Conservation (phyloP, 2,113 vertebrate species). For the Uropsilus gracilis region DNA sequence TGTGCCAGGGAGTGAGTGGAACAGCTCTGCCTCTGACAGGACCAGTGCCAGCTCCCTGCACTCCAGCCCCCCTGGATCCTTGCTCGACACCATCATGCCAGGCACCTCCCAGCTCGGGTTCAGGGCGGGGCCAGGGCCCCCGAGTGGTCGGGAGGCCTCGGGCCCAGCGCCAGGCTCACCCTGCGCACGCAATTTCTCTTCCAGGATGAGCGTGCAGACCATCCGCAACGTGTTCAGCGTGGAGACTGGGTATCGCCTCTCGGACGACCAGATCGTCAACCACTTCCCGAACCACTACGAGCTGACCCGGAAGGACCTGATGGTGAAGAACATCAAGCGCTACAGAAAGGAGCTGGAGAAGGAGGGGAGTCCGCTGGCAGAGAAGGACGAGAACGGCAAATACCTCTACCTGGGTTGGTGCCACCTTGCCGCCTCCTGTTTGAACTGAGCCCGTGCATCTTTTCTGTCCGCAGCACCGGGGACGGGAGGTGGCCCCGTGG, state of each 20-base stretch:
- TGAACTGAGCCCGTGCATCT: accelerated
- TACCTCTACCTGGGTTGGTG: conserved; percentile 94
- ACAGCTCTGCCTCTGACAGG: too few species aligned
- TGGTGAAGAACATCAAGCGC: conserved; percentile 99
- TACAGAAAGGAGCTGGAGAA: conserved; percentile 98
- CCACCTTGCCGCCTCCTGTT: neutral
- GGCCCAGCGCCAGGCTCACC: neutral
- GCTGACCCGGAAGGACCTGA: conserved; percentile 96
- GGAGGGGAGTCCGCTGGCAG: conserved; percentile 94
- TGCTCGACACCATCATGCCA: accelerated
- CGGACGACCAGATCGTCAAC: conserved; percentile 98
- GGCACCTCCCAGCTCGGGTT: accelerated
- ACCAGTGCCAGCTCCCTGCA: too few species aligned
- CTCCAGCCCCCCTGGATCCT: accelerated
- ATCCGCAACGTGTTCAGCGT: conserved; percentile 98
- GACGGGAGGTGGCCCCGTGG: accelerated
- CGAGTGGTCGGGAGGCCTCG: too few species aligned
- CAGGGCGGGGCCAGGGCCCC: accelerated
- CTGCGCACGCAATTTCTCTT: neutral
- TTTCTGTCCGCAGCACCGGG: neutral
- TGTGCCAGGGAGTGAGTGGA: neutral
- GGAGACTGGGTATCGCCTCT: conserved; percentile 96
- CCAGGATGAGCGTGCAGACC: conserved; percentile 98
- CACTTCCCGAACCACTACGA: conserved; percentile 99
- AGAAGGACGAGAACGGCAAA: conserved; percentile 98